Percentiles rank a stretch among this genome's conserved stretches.
phyloP scores from a whole-genome alignment of 2,113 vertebrate genomes.

The Acrocephalus kingi region DNA sequence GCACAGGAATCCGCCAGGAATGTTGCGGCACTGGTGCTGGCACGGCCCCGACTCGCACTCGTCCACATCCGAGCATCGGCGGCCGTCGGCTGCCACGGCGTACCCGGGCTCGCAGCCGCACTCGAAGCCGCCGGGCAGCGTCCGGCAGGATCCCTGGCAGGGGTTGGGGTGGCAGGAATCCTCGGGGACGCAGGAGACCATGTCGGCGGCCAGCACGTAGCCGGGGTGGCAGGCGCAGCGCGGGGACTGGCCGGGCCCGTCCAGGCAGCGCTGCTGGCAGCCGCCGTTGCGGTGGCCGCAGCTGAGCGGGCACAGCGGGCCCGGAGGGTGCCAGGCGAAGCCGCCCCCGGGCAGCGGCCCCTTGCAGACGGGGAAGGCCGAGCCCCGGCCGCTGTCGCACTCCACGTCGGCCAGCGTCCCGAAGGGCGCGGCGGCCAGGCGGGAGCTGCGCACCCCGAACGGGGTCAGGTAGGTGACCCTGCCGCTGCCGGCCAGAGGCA shows the following conservation, averaged over 20 bases:
- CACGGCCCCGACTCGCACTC: constrained; percentile 55
- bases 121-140: neutral
- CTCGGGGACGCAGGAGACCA: constrained; percentile 58
- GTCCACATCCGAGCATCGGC: constrained; percentile 37
- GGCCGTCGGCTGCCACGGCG: neutral
- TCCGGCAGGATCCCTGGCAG: constrained; percentile 29
- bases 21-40: constrained; percentile 45
- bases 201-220: constrained; percentile 63
- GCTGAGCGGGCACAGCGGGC: constrained; percentile 55
- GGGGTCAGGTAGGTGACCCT: constrained; percentile 66
- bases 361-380: constrained; percentile 49
- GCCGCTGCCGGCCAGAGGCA: constrained; percentile 66
- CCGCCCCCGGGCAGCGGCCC: neutral
- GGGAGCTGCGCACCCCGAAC: constrained; percentile 56
- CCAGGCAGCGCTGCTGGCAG: constrained; percentile 74
- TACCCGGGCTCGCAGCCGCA: constrained; percentile 67
- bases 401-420: constrained; percentile 59
- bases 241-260: neutral
- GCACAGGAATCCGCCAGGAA: constrained; percentile 45
- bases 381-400: neutral
- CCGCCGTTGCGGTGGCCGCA: constrained; percentile 71
- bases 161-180: constrained; percentile 67
- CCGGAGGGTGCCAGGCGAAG: constrained; percentile 65
- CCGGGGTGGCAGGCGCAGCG: constrained; percentile 69
- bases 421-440: constrained; percentile 64